Conservation (phyloP, 2,888 invertebrate genomes). For the Rotaria sp. region DNA sequence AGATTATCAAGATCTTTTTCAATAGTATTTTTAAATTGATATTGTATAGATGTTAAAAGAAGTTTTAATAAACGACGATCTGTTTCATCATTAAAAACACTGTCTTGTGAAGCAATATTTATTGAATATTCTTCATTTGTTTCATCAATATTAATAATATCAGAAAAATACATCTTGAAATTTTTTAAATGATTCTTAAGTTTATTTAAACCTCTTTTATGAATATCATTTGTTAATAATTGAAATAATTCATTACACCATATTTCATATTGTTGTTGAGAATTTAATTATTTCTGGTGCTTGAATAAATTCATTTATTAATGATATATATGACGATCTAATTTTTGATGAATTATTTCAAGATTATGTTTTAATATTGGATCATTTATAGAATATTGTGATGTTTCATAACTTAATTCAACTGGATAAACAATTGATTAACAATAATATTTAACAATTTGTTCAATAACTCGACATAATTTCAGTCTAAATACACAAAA, state of each 20-base stretch:
- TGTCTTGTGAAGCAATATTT: background rate
- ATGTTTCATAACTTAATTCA: slow-evolving; percentile 49
- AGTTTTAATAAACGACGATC: background rate
- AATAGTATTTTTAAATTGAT: background rate
- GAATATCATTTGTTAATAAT: background rate
- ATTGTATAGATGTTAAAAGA: background rate
- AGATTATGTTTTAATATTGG: slow-evolving; percentile 45
- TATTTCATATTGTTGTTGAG: slow-evolving; percentile 47
- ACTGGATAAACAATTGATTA: slow-evolving; percentile 39
- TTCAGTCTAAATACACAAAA: too few relatives aligned
- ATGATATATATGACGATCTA: slow-evolving; percentile 16
- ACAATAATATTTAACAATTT: slow-evolving; percentile 24
- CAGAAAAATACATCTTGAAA: background rate
- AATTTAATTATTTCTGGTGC: slow-evolving; percentile 53
- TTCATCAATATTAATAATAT: background rate
- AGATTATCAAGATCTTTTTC: slow-evolving; percentile 45
- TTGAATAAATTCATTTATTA: slow-evolving; percentile 49
- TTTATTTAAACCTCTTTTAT: background rate
- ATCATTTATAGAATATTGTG: too few relatives aligned
- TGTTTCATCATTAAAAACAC: background rate
- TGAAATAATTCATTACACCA: background rate
- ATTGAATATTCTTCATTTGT: background rate
- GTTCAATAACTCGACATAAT: too few relatives aligned
- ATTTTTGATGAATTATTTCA: slow-evolving; percentile 44
- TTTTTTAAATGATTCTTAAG: background rate